These are phyloP conservation scores for Tympanuchus pallidicinctus DNA, from an alignment of 2,113 vertebrate species.

Conservation along the genomic window DNA sequence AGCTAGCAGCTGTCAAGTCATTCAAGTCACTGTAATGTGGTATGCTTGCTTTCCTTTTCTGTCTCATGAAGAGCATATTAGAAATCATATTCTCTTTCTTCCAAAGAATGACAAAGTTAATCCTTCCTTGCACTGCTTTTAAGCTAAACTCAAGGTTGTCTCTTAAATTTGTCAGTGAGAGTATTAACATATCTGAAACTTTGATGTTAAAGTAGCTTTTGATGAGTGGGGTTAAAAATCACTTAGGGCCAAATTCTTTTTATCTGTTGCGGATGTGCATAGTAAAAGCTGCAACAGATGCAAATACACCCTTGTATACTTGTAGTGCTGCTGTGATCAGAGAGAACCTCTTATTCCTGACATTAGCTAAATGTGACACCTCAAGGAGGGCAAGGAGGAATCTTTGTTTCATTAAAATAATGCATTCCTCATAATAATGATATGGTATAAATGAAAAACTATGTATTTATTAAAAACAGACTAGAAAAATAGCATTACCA, in stretches of 20 bases:
- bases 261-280: background rate
- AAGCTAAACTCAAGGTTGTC: conserved; percentile 60
- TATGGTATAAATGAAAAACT: background rate
- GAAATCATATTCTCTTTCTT: conserved; percentile 73
- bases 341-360: background rate
- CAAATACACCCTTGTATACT: background rate
- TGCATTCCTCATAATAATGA: background rate
- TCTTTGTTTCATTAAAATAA: background rate
- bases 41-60: conserved; percentile 44
- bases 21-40: conserved; percentile 70
- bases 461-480: background rate
- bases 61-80: conserved; percentile 51
- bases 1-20: conserved; percentile 78
- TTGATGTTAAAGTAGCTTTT: conserved; percentile 40
- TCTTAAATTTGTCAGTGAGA: conserved; percentile 64
- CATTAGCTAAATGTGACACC: rapidly evolving
- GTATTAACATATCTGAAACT: conserved; percentile 13
- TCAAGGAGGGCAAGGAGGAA: background rate
- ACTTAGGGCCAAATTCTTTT: background rate
- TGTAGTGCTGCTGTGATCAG: background rate
- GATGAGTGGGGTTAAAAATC: conserved; percentile 39
- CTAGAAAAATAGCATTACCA: background rate
- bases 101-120: conserved; percentile 75
- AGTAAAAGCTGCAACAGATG: background rate
- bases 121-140: conserved; percentile 68